Percentiles rank a stretch among this genome's conserved stretches.
Conservation (phyloP, 2,113 vertebrate species). For the Bufo gargarizans region DNA sequence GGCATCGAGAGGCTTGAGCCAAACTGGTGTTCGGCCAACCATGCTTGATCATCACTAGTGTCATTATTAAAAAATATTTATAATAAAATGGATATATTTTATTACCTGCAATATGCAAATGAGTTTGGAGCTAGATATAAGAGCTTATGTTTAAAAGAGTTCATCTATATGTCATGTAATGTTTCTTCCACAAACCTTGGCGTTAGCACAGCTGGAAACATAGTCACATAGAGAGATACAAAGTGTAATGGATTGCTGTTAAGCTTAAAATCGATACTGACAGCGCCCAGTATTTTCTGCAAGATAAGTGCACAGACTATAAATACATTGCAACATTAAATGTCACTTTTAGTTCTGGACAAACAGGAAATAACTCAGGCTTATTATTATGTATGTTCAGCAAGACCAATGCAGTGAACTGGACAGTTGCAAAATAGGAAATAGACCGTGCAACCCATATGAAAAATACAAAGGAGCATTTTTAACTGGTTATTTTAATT, state of each 20-base stretch:
- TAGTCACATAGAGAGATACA: conserved; percentile 27
- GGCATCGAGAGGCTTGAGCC: no score
- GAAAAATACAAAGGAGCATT: conserved; percentile 8
- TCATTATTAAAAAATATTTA: not conserved
- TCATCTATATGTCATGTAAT: conserved; percentile 26
- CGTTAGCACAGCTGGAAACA: not conserved
- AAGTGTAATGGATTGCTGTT: conserved; percentile 47
- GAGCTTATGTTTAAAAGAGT: not conserved
- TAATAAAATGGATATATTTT: not conserved
- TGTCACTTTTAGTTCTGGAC: conserved; percentile 44
- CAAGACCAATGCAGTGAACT: not conserved
- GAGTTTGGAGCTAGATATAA: not conserved
- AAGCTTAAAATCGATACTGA: conserved; percentile 47
- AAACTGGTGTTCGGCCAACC: no score
- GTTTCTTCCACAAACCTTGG: conserved; percentile 14
- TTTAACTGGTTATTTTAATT: conserved; percentile 9
- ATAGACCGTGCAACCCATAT: not conserved
- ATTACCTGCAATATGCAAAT: not conserved
- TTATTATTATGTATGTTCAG: conserved; percentile 37
- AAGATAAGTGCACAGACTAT: conserved; percentile 45
- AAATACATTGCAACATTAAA: conserved; percentile 47
- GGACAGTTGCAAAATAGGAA: conserved; percentile 27
- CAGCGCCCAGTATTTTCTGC: conserved; percentile 48
- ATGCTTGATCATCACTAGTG: no score
- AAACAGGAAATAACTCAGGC: conserved; percentile 35